phyloP scores from a whole-genome alignment of 2,113 vertebrate genomes.

The Empidonax traillii region DNA sequence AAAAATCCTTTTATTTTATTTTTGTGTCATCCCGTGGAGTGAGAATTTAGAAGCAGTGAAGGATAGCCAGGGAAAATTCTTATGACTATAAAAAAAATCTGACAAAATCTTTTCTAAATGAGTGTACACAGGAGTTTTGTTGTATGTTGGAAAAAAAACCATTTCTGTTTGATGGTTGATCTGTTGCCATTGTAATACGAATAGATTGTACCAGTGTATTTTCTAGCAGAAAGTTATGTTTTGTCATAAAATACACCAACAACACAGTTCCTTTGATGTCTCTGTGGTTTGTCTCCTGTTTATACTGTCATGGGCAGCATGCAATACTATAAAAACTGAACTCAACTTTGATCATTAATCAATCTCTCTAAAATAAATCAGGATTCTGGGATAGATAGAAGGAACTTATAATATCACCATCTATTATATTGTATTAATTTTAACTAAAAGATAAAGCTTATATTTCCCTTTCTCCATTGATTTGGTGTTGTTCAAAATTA shows the following conservation, averaged over 20 bases:
- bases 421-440: not conserved
- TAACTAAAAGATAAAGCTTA: not conserved
- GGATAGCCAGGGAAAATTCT: not conserved
- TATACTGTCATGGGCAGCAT: not conserved
- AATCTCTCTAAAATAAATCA: not conserved
- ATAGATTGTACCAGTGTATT: not conserved
- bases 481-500: not conserved
- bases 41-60: not conserved
- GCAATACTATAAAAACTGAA: not conserved
- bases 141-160: not conserved
- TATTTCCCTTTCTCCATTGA: not conserved
- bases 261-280: not conserved
- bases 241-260: not conserved
- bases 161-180: not conserved
- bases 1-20: not conserved
- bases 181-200: not conserved
- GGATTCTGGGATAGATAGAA: not conserved
- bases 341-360: not conserved
- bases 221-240: not conserved
- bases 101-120: not conserved
- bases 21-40: not conserved
- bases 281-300: not conserved
- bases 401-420: not conserved
- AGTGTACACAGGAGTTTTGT: not conserved
- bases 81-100: not conserved